Percentiles rank a stretch among this genome's conserved stretches.
phyloP scores from a whole-genome alignment of 53 echinoderm and acorn worm genomes.

The Holothuria leucospilota region DNA sequence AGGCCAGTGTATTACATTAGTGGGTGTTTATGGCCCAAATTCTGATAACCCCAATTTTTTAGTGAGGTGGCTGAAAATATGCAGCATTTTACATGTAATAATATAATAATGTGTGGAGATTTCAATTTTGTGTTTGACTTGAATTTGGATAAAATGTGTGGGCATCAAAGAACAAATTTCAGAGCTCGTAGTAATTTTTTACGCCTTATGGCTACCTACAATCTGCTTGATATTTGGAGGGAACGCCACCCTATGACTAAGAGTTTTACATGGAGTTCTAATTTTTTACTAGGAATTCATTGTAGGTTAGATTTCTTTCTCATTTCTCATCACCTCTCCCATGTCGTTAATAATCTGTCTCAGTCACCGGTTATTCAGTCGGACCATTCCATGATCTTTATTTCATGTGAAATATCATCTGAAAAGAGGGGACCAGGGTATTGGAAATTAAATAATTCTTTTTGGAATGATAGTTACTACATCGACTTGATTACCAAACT shows the following conservation, averaged over 20 bases:
- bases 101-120: constrained; percentile 4
- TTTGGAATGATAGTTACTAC: too few species aligned
- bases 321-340: not conserved
- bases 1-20: not conserved
- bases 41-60: not conserved
- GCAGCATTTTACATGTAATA: not conserved
- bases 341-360: not conserved
- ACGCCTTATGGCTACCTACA: not conserved
- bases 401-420: not conserved
- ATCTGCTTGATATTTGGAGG: constrained; percentile 14
- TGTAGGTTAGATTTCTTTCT: constrained; percentile 34
- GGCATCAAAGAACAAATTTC: constrained; percentile 6
- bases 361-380: not conserved
- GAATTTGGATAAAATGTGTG: constrained; percentile 22
- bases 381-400: constrained; percentile 24
- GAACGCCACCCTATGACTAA: not conserved
- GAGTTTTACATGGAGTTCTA: constrained; percentile 26
- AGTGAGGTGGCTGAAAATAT: not conserved
- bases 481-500: not conserved
- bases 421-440: too few species aligned
- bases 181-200: not conserved
- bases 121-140: too few species aligned
- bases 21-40: not conserved
- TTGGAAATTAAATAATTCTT: too few species aligned
- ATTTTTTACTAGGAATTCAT: not conserved